phyloP scores from a whole-genome alignment of 2,113 vertebrate species.

The Lamprologus sp. region DNA sequence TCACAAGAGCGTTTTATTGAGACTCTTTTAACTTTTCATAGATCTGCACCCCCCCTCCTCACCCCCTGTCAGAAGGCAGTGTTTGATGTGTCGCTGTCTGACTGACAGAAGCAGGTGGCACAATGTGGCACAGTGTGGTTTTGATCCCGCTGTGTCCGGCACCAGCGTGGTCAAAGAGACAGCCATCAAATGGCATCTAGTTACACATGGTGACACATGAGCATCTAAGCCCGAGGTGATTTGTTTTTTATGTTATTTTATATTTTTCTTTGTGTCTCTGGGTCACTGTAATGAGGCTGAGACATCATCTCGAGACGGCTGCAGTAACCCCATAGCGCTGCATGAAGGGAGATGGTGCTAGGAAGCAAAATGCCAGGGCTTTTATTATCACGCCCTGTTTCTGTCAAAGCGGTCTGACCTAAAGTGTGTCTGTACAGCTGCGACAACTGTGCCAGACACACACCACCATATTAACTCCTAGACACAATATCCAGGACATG shows the following conservation, averaged over 20 bases:
- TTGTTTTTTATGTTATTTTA: background rate
- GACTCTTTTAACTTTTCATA: background rate
- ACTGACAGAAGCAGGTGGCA: constrained; percentile 54
- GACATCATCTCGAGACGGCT: constrained; percentile 11
- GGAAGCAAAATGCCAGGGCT: constrained; percentile 2
- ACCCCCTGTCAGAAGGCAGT: background rate
- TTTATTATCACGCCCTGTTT: constrained; percentile 41
- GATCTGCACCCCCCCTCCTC: background rate
- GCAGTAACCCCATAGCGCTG: background rate
- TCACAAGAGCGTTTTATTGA: background rate
- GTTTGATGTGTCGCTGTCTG: constrained; percentile 36
- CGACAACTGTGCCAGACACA: background rate
- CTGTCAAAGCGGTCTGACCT: constrained; percentile 35
- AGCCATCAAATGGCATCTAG: constrained; percentile 37
- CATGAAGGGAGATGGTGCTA: background rate
- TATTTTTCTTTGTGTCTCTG: background rate
- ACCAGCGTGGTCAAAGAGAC: constrained; percentile 26
- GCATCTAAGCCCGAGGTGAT: background rate
- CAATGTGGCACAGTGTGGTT: background rate
- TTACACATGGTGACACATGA: constrained; percentile 45
- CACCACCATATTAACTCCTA: background rate
- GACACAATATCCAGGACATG: background rate
- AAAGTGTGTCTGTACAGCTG: background rate
- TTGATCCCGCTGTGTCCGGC: background rate
- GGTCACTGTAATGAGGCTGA: constrained; percentile 3